Evolutionary conservation across 2,797 vertebrate species (phyloP).

Genomic region (Tapera naevia): DNA sequence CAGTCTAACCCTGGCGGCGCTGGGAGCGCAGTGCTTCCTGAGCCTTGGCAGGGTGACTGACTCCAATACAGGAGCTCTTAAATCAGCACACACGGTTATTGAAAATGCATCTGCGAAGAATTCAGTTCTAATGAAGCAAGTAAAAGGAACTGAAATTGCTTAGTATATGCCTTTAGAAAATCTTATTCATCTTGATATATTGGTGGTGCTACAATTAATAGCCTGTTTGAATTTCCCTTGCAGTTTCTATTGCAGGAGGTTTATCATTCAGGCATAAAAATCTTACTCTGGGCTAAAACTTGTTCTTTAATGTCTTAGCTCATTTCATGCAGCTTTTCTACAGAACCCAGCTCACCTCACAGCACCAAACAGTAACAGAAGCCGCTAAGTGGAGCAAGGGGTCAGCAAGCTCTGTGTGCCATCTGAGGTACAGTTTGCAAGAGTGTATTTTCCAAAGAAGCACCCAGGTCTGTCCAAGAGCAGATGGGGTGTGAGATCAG

Average conservation of each 20-base stretch:
- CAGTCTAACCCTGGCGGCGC: not conserved
- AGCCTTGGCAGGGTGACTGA: slow-evolving; percentile 28
- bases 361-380: not conserved
- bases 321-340: not conserved
- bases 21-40: not conserved
- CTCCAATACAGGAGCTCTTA: not conserved
- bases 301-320: slow-evolving; percentile 58
- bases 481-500: not conserved
- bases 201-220: slow-evolving; percentile 69
- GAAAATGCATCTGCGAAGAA: slow-evolving; percentile 47
- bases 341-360: not conserved
- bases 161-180: slow-evolving; percentile 61
- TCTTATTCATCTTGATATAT: slow-evolving; percentile 58
- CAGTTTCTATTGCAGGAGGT: slow-evolving; percentile 59
- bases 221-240: slow-evolving; percentile 69
- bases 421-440: not conserved
- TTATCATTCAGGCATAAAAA: slow-evolving; percentile 64
- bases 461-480: not conserved
- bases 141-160: slow-evolving; percentile 65
- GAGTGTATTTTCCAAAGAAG: not conserved
- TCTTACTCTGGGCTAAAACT: slow-evolving; percentile 48
- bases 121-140: slow-evolving; percentile 54
- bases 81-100: slow-evolving; percentile 30
- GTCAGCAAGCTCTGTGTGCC: not conserved
- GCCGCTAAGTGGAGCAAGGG: not conserved